Evolutionary conservation across 2,797 vertebrate genomes (phyloP).

Genomic region (Gymnothorax reevesii): DNA sequence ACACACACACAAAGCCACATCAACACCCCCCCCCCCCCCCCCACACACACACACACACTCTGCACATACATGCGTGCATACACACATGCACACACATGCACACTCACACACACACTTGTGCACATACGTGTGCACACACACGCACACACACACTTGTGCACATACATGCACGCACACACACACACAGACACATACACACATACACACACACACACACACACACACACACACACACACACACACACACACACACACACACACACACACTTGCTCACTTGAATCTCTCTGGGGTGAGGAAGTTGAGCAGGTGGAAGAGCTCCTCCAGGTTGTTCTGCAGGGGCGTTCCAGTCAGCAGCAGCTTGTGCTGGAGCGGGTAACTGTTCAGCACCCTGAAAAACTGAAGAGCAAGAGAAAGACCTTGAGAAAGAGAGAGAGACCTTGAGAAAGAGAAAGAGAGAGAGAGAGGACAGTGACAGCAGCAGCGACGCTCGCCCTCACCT

Average conservation of each 20-base stretch:
- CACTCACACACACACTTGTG: no score
- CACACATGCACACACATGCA: neutral
- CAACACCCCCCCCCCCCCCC: no score
- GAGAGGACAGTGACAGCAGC: neutral
- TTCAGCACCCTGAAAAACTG: conserved; percentile 96
- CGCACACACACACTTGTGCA: neutral
- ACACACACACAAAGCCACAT: no score
- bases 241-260: conserved; percentile 27
- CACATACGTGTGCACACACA: no score
- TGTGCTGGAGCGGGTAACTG: conserved; percentile 95
- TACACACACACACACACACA: neutral
- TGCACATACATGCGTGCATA: neutral
- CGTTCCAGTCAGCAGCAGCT: conserved; percentile 93
- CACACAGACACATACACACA: no score
- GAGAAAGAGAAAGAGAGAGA: neutral
- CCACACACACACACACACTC: no score
- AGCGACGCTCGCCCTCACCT: conserved; percentile 68
- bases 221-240: neutral
- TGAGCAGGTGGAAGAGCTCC: conserved; percentile 94
- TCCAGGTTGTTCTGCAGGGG: conserved; percentile 97
- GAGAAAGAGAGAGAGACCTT: conserved; percentile 7
- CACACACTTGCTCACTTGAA: conserved; percentile 84
- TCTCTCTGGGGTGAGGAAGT: conserved; percentile 93
- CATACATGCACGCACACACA: neutral
- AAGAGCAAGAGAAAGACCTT: conserved; percentile 8